Conservation (phyloP, 1,140 invertebrate genomes). For the Tetragonula clypearis region DNA sequence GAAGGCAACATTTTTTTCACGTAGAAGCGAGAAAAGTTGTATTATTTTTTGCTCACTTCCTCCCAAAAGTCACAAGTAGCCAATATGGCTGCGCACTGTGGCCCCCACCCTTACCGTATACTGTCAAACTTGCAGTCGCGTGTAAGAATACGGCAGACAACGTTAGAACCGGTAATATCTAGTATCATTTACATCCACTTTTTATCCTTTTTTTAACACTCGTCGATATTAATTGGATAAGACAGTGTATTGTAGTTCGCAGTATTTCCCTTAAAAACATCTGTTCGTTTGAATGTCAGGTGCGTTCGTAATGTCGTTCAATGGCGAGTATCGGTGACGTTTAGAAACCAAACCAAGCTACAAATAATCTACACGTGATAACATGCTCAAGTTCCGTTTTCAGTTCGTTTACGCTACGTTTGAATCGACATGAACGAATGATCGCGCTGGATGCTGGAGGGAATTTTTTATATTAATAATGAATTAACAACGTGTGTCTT, state of each 20-base stretch:
- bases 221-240: constrained; percentile 2
- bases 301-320: constrained; percentile 49
- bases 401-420: constrained; percentile 3
- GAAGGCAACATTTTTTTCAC: constrained; percentile 73
- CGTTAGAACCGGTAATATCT: constrained; percentile 15
- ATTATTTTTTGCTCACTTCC: constrained; percentile 74
- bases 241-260: not conserved
- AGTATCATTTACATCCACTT: constrained; percentile 31
- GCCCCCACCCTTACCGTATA: constrained; percentile 39
- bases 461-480: not conserved
- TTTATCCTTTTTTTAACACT: constrained; percentile 6
- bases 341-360: constrained; percentile 14
- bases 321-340: constrained; percentile 38
- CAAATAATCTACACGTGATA: constrained; percentile 34
- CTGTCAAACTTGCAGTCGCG: constrained; percentile 51
- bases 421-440: constrained; percentile 17
- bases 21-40: constrained; percentile 68
- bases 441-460: not conserved
- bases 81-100: constrained; percentile 75
- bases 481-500: constrained; percentile 8
- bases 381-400: constrained; percentile 27
- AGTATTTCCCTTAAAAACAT: constrained; percentile 4
- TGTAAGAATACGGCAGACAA: constrained; percentile 11
- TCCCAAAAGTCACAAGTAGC: constrained; percentile 79
- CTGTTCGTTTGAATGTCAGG: constrained; percentile 11